These are phyloP conservation scores for Platorchestia sp. DNA, from an alignment of 1,140 invertebrate species.

Conservation along the genomic window DNA sequence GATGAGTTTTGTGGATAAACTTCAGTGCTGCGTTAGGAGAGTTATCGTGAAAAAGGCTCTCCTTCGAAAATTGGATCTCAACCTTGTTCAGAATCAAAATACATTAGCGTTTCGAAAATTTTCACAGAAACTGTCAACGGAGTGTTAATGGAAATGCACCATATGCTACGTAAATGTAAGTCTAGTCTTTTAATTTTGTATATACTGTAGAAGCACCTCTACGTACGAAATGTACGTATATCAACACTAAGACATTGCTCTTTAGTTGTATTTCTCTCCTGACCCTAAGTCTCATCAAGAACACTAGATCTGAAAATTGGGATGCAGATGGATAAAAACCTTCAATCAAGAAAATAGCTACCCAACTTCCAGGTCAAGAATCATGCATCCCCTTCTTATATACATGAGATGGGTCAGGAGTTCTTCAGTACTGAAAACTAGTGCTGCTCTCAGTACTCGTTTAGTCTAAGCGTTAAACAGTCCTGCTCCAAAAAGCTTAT, in stretches of 20 bases:
- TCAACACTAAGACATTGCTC: background rate
- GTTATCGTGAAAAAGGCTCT: background rate
- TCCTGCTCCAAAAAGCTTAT: background rate
- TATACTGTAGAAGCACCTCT: background rate
- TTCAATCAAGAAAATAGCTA: background rate
- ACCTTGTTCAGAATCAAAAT: background rate
- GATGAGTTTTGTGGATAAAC: background rate
- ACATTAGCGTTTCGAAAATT: background rate
- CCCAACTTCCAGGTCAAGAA: background rate
- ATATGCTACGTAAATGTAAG: background rate
- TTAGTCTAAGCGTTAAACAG: background rate
- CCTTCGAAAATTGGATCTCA: background rate
- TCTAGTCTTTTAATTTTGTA: background rate
- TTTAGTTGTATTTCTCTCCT: background rate
- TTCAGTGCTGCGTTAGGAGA: background rate
- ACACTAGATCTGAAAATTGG: background rate
- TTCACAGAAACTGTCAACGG: background rate
- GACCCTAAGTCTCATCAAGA: background rate
- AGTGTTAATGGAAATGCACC: background rate
- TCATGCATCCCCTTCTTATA: background rate
- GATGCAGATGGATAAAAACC: background rate
- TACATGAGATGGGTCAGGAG: background rate
- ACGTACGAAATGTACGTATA: background rate
- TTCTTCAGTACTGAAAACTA: background rate
- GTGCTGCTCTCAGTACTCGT: background rate